Evolutionary conservation across 2,797 vertebrate genomes (phyloP), one percentile per base, ranked within the genome.

Genomic region (Rhynchonycteris naso): DNA sequence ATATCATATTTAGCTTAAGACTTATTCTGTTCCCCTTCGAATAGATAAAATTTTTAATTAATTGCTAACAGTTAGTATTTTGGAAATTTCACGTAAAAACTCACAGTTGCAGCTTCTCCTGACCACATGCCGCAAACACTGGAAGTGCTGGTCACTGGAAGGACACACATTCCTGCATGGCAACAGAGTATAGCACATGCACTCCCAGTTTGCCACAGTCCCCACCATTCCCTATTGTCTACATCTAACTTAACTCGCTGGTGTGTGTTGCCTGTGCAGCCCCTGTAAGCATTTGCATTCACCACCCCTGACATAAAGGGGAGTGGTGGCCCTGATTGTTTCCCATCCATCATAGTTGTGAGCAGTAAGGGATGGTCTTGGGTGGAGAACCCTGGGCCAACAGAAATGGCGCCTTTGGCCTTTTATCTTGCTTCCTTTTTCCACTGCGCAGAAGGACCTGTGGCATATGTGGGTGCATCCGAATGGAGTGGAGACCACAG

Each of bases 391-490:
- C 81, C 65, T 9, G n/a, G 88, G 80, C 52, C 43, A 19, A 33
- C 7, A 0, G 66, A 88, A 52, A 19, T 4, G 35, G 83, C 50
- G 21, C 12, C 72, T 68, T 56, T 72, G 56, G 16, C 61, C 63
- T 91, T 21, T 19, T 72, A 38, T 95, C 96, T 96, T 68, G 96
- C 96, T 96, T 61, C 18, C 63, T 92, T 43, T 35, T 21, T 75
- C 84, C 78, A 0, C 61, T 5, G 2, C 30, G 69, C 95, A 99
- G 99, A 99, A 98, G 98, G 99, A 98, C 91, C 69, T 99, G 28
- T 99, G 99, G 99, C 99, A 99, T 33, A 83, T 97, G 4, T 99
- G 99, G 97, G 90, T 98, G 30, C 99, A 75, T 83, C 99, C 99
- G 0, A 96, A 98, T 0, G 98, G 99, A 66, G 98, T 97, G 24